Percentiles rank a stretch among this genome's conserved stretches.
phyloP scores from a whole-genome alignment of 2,797 vertebrate genomes.

The Danio choprae region DNA sequence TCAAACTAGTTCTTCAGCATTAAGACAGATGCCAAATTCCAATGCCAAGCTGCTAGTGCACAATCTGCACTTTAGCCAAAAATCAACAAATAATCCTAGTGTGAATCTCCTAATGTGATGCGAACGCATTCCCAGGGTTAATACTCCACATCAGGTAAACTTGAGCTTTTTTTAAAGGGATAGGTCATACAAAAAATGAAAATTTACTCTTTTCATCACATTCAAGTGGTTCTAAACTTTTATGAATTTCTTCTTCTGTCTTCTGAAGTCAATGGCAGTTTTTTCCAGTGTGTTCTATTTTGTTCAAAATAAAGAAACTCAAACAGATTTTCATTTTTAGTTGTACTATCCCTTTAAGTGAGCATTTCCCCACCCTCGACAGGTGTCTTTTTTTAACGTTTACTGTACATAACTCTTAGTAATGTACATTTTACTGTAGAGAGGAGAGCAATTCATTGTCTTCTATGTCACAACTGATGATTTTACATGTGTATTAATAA shows the following conservation, averaged over 20 bases:
- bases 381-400: constrained; percentile 49
- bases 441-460: constrained; percentile 44
- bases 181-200: too few species aligned
- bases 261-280: too few species aligned
- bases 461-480: constrained; percentile 62
- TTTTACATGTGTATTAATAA: constrained; percentile 76
- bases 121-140: constrained; percentile 12
- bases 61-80: constrained; percentile 35
- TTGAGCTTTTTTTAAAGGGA: constrained; percentile 8
- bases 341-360: neutral
- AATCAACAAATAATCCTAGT: neutral
- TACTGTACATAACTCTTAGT: constrained; percentile 60
- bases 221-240: too few species aligned
- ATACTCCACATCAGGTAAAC: neutral
- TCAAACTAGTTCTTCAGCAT: neutral
- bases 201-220: too few species aligned
- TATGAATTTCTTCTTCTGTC: too few species aligned
- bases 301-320: too few species aligned
- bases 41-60: constrained; percentile 26
- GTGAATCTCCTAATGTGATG: neutral
- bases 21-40: neutral
- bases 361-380: constrained; percentile 34
- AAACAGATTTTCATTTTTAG: too few species aligned
- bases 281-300: too few species aligned
- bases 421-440: constrained; percentile 57